phyloP scores from a whole-genome alignment of 2,888 invertebrate genomes.

The Drosophila kanekoi region DNA sequence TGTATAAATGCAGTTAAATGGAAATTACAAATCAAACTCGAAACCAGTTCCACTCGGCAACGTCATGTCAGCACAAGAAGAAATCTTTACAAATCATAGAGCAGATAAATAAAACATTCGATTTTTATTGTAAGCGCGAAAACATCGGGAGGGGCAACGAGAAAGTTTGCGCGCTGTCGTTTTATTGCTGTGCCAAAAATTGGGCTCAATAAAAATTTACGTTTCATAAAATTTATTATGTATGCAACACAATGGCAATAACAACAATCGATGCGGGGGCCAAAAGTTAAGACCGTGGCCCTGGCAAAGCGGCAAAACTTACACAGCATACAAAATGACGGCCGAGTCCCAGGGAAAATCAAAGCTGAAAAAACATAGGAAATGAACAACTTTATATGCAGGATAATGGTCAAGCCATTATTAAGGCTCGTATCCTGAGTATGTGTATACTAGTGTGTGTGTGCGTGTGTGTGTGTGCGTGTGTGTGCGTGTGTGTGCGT shows the following conservation, averaged over 20 bases:
- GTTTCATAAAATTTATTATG: constrained; percentile 81
- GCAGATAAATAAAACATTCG: constrained; percentile 71
- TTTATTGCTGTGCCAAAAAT: constrained; percentile 75
- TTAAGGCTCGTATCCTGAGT: constrained; percentile 50
- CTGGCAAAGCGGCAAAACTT: constrained; percentile 41
- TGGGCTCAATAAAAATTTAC: constrained; percentile 79
- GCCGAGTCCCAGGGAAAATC: constrained; percentile 34
- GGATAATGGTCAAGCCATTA: constrained; percentile 76
- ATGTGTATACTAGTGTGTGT: constrained; percentile 12
- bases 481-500: constrained; percentile 1
- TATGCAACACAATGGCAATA: constrained; percentile 72
- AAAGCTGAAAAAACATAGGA: constrained; percentile 51
- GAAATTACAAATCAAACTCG: constrained; percentile 15
- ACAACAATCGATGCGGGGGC: constrained; percentile 48
- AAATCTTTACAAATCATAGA: constrained; percentile 57
- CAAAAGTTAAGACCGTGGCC: constrained; percentile 31
- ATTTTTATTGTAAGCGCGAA: constrained; percentile 61
- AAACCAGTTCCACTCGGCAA: background rate
- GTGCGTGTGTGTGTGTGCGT: constrained; percentile 2
- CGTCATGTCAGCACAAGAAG: constrained; percentile 7
- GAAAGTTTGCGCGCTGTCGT: constrained; percentile 48
- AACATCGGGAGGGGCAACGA: constrained; percentile 14
- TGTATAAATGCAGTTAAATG: constrained; percentile 15
- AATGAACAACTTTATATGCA: constrained; percentile 79
- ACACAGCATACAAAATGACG: constrained; percentile 53